Evolutionary conservation across 2,888 invertebrate species (phyloP).

Genomic region (Deladenus siricidicola): DNA sequence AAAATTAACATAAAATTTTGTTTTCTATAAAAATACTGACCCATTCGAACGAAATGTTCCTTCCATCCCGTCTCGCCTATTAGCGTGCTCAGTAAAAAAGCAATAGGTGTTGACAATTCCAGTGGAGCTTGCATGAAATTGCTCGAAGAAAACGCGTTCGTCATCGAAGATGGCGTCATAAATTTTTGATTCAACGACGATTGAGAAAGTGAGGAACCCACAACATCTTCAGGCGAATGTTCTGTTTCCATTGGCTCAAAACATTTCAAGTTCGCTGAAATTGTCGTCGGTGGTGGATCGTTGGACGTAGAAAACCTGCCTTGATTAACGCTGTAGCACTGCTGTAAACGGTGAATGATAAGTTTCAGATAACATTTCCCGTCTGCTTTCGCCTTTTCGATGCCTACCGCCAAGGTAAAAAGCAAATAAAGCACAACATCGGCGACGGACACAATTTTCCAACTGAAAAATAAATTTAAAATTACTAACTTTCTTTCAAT

Average conservation of each 20-base stretch:
- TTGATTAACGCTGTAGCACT: background rate
- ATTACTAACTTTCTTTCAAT: background rate
- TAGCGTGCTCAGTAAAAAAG: constrained; percentile 11
- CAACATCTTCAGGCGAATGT: too few relatives aligned
- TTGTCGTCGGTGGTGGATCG: too few relatives aligned
- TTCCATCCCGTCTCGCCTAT: constrained; percentile 5
- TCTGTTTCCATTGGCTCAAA: too few relatives aligned
- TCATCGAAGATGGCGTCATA: too few relatives aligned
- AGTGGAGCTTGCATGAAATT: constrained; percentile 10
- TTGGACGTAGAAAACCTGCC: too few relatives aligned
- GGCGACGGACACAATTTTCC: constrained; percentile 24
- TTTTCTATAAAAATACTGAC: constrained; percentile 9
- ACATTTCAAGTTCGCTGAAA: too few relatives aligned
- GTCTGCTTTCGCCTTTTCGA: constrained; percentile 4
- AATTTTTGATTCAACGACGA: too few relatives aligned
- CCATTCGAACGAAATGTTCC: constrained; percentile 16
- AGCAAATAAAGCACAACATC: constrained; percentile 18
- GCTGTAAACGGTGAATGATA: background rate
- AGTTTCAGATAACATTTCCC: constrained; percentile 9
- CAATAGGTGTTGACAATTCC: constrained; percentile 18
- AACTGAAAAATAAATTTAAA: constrained; percentile 7
- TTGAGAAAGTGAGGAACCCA: too few relatives aligned
- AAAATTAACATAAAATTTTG: too few relatives aligned
- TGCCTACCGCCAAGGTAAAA: constrained; percentile 14
- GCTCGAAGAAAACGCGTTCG: too few relatives aligned